Percentiles rank a stretch among this genome's conserved stretches.
These are phyloP conservation scores for Craseonycteris thonglongyai DNA, from an alignment of 2,113 vertebrate genomes.

Conservation along the genomic window DNA sequence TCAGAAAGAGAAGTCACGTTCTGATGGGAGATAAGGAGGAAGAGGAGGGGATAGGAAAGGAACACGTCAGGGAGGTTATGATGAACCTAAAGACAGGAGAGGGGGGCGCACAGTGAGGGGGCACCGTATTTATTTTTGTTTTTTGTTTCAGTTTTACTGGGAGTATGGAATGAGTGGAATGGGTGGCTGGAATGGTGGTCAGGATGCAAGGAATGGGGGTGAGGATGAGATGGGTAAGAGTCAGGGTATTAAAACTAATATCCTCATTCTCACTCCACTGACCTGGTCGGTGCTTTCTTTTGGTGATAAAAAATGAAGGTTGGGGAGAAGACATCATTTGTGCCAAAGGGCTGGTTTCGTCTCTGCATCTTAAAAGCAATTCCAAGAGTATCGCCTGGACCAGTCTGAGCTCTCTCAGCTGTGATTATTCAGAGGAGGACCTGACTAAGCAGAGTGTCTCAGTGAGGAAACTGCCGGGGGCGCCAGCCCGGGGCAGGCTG, in stretches of 20 bases:
- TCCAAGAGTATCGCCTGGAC: conserved; percentile 17
- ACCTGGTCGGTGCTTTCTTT: background rate
- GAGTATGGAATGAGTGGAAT: background rate
- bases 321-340: conserved; percentile 21
- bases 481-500: background rate
- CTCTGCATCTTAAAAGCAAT: conserved; percentile 47
- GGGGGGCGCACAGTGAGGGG: background rate
- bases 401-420: background rate
- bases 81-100: background rate
- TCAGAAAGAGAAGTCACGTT: background rate
- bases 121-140: too few species aligned
- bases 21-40: background rate
- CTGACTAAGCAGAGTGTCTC: conserved; percentile 58
- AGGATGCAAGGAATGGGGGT: background rate
- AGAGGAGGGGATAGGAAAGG: background rate
- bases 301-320: conserved; percentile 36
- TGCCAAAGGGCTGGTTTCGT: conserved; percentile 4
- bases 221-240: background rate
- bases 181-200: background rate
- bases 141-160: background rate
- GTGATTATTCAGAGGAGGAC: conserved; percentile 51
- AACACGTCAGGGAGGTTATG: background rate
- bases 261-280: background rate
- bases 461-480: conserved; percentile 23
- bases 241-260: background rate